phyloP scores from a whole-genome alignment of 2,797 vertebrate species.

The Taenioides sp. region DNA sequence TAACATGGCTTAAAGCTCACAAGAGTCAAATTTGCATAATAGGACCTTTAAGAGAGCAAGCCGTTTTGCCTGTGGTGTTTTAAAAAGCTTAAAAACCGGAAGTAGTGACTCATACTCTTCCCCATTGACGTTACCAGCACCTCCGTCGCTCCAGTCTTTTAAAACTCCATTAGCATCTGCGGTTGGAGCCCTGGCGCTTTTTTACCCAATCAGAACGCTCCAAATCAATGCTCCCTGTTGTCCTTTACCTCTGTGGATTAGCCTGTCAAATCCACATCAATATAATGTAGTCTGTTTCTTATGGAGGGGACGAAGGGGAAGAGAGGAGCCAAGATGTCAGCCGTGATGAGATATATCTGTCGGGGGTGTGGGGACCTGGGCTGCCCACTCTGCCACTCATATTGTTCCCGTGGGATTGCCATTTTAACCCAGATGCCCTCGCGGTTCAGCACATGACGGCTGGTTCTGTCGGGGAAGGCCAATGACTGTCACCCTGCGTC shows the following conservation, averaged over 20 bases:
- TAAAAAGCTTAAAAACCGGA: background rate
- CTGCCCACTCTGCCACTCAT: conserved; percentile 72
- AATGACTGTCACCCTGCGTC: conserved; percentile 57
- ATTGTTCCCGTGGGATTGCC: conserved; percentile 41
- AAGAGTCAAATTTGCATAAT: no score
- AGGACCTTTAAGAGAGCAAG: no score
- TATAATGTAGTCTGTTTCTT: conserved; percentile 53
- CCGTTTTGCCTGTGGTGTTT: no score
- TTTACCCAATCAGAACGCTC: conserved; percentile 60
- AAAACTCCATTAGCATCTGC: conserved; percentile 65
- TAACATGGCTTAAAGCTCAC: no score
- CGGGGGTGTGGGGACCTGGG: conserved; percentile 71
- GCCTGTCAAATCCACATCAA: conserved; percentile 66
- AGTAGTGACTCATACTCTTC: background rate
- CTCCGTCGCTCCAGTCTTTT: conserved; percentile 45
- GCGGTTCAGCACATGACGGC: conserved; percentile 69
- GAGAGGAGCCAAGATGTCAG: conserved; percentile 47
- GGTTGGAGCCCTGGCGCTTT: conserved; percentile 50
- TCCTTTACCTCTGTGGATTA: conserved; percentile 68
- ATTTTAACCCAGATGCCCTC: conserved; percentile 56
- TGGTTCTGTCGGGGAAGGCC: conserved; percentile 49
- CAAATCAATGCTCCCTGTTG: conserved; percentile 68
- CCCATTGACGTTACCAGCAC: background rate
- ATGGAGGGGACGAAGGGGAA: conserved; percentile 29
- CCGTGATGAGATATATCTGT: conserved; percentile 63